Evolutionary conservation across 35 echinoderm and acorn worm species (phyloP).

Genomic region (Chiridota heheva): DNA sequence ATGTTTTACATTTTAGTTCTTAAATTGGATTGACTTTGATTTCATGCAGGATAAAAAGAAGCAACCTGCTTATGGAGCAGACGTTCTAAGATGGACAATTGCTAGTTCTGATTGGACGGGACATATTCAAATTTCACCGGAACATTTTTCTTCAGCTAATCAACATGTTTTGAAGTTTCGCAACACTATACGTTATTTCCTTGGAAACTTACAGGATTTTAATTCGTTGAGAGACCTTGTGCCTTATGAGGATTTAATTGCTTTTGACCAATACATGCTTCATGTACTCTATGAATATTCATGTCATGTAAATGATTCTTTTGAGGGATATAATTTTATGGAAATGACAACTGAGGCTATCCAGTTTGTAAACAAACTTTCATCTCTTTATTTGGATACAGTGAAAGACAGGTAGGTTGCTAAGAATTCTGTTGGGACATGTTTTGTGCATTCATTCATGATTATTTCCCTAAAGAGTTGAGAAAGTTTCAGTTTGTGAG

Average conservation of each 20-base stretch:
- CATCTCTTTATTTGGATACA: slow-evolving; percentile 87
- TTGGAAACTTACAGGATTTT: slow-evolving; percentile 95
- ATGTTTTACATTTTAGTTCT: too few species aligned
- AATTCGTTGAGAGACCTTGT: slow-evolving; percentile 16
- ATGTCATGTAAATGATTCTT: slow-evolving; percentile 67
- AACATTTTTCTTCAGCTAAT: slow-evolving; percentile 77
- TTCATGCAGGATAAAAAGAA: slow-evolving; percentile 76
- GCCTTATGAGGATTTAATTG: slow-evolving; percentile 41
- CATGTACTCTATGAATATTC: slow-evolving; percentile 78
- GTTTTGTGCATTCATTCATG: too few species aligned
- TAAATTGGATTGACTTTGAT: not conserved
- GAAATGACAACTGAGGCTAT: slow-evolving; percentile 56
- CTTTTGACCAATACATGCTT: slow-evolving; percentile 85
- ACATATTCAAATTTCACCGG: slow-evolving; percentile 65
- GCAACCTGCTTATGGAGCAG: slow-evolving; percentile 91
- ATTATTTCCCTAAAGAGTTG: too few species aligned
- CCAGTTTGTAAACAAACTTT: slow-evolving; percentile 76
- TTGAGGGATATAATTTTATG: slow-evolving; percentile 74
- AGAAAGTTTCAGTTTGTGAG: too few species aligned
- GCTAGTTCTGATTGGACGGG: slow-evolving; percentile 76
- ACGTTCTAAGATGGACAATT: slow-evolving; percentile 84
- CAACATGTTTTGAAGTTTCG: slow-evolving; percentile 80
- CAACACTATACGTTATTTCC: slow-evolving; percentile 88
- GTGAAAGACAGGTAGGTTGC: slow-evolving; percentile 88
- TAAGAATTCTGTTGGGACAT: slow-evolving; percentile 55